A percentile compares a stretch with the other conserved stretches of the same genome.
Evolutionary conservation across 2,113 vertebrate genomes (phyloP).

Genomic region (Engystomops pustulosus): DNA sequence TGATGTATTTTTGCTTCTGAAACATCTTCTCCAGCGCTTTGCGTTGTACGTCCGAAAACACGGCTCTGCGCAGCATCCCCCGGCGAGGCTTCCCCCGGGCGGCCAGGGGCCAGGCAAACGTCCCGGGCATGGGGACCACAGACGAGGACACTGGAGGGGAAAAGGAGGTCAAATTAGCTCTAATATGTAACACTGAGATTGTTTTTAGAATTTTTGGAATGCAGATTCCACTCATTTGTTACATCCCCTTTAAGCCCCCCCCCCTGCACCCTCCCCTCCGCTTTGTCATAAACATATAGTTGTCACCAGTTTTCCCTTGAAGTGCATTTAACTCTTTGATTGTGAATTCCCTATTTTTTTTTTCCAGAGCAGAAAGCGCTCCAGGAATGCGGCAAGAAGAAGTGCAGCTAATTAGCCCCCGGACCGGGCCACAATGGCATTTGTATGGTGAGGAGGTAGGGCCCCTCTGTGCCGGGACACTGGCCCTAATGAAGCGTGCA

Average conservation of each 20-base stretch:
- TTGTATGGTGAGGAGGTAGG: constrained; percentile 88
- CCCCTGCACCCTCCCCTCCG: neutral
- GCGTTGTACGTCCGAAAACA: constrained; percentile 96
- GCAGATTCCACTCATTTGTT: neutral
- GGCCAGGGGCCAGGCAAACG: constrained; percentile 92
- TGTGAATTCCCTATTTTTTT: constrained; percentile 10
- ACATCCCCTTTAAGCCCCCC: neutral
- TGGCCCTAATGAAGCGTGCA: constrained; percentile 98
- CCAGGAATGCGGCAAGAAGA: constrained; percentile 16
- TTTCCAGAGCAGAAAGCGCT: neutral
- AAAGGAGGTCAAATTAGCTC: neutral
- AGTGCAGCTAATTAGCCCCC: constrained; percentile 94
- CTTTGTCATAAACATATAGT: neutral
- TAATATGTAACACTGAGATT: neutral
- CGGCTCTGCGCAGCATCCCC: constrained; percentile 93
- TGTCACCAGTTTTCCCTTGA: constrained; percentile 5
- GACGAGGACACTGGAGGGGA: constrained; percentile 79
- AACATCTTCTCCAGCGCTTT: constrained; percentile 97
- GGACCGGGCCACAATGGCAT: constrained; percentile 85
- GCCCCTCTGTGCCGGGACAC: constrained; percentile 81
- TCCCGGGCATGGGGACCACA: constrained; percentile 92
- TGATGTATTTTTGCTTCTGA: constrained; percentile 99
- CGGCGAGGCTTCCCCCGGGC: constrained; percentile 91
- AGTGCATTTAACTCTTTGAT: constrained; percentile 17
- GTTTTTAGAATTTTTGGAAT: no score